Conservation (phyloP, 2,113 vertebrate species). For the Poicephalus gulielmi region DNA sequence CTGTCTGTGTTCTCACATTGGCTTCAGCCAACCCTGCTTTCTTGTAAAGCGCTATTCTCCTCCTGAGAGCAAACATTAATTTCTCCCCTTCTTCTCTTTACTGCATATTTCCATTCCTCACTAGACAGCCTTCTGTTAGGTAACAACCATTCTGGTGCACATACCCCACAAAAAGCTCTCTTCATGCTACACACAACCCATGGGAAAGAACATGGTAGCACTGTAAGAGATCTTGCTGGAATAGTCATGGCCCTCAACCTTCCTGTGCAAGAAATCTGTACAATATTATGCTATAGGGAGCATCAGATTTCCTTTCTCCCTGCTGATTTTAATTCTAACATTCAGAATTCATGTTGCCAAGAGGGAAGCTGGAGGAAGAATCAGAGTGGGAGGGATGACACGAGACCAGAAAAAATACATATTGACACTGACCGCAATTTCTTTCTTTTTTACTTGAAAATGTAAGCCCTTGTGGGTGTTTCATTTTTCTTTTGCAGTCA, state of each 20-base stretch:
- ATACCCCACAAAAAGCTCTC: background rate
- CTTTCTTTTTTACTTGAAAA: background rate
- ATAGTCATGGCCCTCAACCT: too few relatives aligned
- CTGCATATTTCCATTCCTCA: rapidly evolving
- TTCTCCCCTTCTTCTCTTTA: background rate
- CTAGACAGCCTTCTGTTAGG: background rate
- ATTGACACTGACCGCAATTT: background rate
- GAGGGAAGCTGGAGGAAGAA: background rate
- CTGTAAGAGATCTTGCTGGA: background rate
- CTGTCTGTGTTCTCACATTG: background rate
- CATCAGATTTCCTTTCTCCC: background rate
- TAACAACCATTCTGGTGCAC: background rate
- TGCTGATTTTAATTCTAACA: background rate
- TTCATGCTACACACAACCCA: background rate
- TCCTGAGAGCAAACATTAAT: background rate
- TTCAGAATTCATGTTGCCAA: background rate
- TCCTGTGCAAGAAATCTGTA: background rate
- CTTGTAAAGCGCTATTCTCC: background rate
- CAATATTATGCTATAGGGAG: background rate
- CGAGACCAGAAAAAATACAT: background rate
- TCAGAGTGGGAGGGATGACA: background rate
- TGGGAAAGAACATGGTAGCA: background rate
- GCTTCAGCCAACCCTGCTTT: background rate
- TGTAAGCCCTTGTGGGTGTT: constrained; percentile 20
- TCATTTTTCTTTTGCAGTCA: constrained; percentile 81